Percentiles rank a stretch among this genome's conserved stretches.
Conservation (phyloP, 2,888 invertebrate species). For the Oscheius sp. region DNA sequence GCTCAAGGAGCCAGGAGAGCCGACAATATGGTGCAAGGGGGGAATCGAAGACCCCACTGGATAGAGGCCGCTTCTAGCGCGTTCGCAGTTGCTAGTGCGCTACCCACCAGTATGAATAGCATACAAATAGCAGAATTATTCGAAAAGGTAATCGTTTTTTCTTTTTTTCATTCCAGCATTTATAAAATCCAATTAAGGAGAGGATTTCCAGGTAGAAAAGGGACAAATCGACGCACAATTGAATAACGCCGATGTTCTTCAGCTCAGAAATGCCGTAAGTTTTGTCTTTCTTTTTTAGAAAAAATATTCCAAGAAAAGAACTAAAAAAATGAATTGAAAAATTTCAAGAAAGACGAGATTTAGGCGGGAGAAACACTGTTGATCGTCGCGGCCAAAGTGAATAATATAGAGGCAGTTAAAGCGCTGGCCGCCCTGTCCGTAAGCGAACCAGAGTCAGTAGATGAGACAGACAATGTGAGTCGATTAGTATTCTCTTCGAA, state of each 20-base stretch:
- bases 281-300: conserved; percentile 11
- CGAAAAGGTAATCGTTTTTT: conserved; percentile 39
- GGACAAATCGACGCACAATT: conserved; percentile 34
- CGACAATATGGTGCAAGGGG: conserved; percentile 15
- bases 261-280: conserved; percentile 44
- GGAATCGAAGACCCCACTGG: conserved; percentile 39
- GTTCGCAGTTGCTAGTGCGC: conserved; percentile 51
- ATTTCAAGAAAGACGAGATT: conserved; percentile 18
- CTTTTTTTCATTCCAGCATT: not conserved
- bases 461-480: conserved; percentile 66
- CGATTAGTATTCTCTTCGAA: not conserved
- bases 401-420: conserved; percentile 85
- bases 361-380: conserved; percentile 67
- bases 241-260: conserved; percentile 34
- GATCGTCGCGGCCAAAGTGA: conserved; percentile 72
- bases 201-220: conserved; percentile 42
- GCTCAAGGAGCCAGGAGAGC: too few relatives aligned
- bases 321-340: not conserved
- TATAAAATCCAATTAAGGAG: not conserved
- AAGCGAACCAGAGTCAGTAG: conserved; percentile 55
- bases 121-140: conserved; percentile 49
- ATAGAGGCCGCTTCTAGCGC: conserved; percentile 49
- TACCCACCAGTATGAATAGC: conserved; percentile 50
- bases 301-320: not conserved
- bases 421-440: conserved; percentile 70